phyloP scores from a whole-genome alignment of 2,113 vertebrate genomes.

The Lutjanus erythropterus region DNA sequence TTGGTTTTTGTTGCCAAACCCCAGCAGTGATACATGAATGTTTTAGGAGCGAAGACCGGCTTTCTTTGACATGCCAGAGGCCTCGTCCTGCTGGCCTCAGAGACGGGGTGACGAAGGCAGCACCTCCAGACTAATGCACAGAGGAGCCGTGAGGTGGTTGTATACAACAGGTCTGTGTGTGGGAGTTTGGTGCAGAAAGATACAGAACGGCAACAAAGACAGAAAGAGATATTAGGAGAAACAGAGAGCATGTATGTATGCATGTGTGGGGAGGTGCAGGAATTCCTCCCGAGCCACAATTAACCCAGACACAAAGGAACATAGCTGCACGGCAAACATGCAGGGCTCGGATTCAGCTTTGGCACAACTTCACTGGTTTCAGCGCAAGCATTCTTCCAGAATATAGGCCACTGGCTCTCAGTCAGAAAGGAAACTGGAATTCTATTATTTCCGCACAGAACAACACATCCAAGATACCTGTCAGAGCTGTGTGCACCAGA shows the following conservation, averaged over 20 bases:
- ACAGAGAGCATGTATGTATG: neutral
- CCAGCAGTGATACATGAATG: constrained; percentile 70
- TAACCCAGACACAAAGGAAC: constrained; percentile 78
- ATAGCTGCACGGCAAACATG: constrained; percentile 50
- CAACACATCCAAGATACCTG: constrained; percentile 50
- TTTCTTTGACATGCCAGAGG: constrained; percentile 60
- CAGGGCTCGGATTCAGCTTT: constrained; percentile 57
- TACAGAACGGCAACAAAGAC: constrained; percentile 11
- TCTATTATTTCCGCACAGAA: constrained; percentile 56
- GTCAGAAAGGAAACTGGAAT: constrained; percentile 55
- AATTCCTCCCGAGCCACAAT: constrained; percentile 77
- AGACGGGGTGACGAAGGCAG: constrained; percentile 25
- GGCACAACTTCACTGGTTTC: constrained; percentile 75
- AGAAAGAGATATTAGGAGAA: neutral
- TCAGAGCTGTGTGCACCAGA: constrained; percentile 28
- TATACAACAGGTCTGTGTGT: constrained; percentile 28
- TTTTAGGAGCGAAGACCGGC: constrained; percentile 62
- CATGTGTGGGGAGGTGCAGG: constrained; percentile 49
- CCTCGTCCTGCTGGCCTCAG: constrained; percentile 43
- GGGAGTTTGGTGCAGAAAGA: constrained; percentile 26
- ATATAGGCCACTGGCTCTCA: constrained; percentile 79
- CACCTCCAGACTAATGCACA: constrained; percentile 5
- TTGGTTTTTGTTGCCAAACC: too few relatives aligned
- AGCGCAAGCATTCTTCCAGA: constrained; percentile 51
- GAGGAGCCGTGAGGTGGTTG: neutral